Percentiles rank a stretch among this genome's conserved stretches.
Conservation (phyloP, 2,797 vertebrate species). For the Podarcis lilfordi region DNA sequence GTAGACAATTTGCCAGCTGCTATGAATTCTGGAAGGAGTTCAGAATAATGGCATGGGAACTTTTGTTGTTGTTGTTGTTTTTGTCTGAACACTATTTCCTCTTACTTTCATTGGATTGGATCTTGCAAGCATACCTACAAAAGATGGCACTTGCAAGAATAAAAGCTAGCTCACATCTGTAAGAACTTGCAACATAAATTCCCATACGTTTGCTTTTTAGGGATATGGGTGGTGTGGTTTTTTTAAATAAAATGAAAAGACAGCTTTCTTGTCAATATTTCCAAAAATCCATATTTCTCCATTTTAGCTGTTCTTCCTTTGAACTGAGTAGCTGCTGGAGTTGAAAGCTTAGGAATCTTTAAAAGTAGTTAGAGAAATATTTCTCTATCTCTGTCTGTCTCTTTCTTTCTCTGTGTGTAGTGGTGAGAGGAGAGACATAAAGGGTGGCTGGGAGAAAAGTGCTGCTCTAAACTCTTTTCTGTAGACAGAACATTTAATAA, state of each 20-base stretch:
- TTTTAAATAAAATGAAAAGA: not conserved
- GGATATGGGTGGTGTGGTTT: not conserved
- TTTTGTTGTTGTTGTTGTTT: not conserved
- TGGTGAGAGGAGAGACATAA: accelerated
- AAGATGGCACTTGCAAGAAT: not conserved
- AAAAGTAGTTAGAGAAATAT: not conserved
- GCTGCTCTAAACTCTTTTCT: not conserved
- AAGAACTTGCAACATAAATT: not conserved
- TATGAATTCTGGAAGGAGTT: not conserved
- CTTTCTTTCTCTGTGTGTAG: no score
- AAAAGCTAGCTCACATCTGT: not conserved
- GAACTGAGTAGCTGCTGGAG: not conserved
- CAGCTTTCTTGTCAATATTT: constrained; percentile 11
- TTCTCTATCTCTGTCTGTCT: not conserved
- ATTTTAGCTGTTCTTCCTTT: not conserved
- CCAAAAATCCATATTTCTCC: not conserved
- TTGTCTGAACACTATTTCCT: not conserved
- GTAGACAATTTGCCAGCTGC: not conserved
- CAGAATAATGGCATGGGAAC: not conserved
- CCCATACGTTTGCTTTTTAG: not conserved
- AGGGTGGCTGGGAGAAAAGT: not conserved
- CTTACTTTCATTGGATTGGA: not conserved
- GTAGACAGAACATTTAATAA: not conserved
- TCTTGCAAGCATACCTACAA: not conserved
- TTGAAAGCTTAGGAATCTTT: not conserved